These are phyloP conservation scores for Eriocheir sinensis DNA, from an alignment of 1,140 invertebrate species.

Conservation along the genomic window DNA sequence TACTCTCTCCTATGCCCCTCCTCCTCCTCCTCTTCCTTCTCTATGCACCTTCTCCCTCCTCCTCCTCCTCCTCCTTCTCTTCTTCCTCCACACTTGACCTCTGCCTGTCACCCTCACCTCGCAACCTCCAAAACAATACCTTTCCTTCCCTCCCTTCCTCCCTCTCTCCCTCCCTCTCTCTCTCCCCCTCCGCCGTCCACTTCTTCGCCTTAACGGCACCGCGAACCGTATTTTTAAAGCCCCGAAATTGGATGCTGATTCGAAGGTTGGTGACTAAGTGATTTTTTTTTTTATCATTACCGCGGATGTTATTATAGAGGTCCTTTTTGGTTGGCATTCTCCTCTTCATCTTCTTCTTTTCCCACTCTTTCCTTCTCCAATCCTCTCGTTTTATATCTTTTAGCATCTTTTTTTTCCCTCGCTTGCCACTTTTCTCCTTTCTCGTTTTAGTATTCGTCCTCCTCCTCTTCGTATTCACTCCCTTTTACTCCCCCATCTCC, in stretches of 20 bases:
- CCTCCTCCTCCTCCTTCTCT: not conserved
- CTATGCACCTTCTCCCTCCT: not conserved
- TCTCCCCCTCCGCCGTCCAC: not conserved
- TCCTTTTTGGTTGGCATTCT: no score
- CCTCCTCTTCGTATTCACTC: no score
- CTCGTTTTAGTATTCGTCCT: no score
- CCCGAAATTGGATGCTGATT: no score
- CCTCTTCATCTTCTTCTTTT: not conserved
- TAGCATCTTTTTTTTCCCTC: no score
- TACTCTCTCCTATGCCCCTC: not conserved
- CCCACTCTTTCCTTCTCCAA: not conserved
- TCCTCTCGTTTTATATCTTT: no score
- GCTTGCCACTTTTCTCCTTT: no score
- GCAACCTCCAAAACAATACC: not conserved
- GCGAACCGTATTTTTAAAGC: no score
- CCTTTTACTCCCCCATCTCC: no score
- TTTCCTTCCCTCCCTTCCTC: not conserved
- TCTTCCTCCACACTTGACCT: not conserved
- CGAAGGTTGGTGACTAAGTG: no score
- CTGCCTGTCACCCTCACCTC: not conserved
- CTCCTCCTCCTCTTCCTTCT: conserved; percentile 10
- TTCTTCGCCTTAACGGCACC: not conserved
- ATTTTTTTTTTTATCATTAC: no score
- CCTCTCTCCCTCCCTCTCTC: not conserved
- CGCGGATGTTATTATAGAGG: no score